Evolutionary conservation across 1,140 invertebrate genomes (phyloP).

Genomic region (Drosophila ercepeae): DNA sequence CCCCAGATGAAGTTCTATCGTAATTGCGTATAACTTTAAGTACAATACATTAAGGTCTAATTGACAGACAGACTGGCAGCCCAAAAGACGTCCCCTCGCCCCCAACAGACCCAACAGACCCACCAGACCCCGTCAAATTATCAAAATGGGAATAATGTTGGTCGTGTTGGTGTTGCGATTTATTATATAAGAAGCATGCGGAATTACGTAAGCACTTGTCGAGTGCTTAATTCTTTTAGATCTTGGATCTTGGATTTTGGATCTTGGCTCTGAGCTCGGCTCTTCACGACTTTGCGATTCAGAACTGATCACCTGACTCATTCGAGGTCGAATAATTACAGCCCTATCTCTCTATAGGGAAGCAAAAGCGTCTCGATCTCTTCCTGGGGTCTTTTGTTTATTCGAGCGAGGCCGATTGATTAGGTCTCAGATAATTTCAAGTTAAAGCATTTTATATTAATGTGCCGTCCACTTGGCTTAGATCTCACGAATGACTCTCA

Average conservation of each 20-base stretch:
- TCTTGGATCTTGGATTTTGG: slow-evolving; percentile 34
- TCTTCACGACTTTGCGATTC: slow-evolving; percentile 2
- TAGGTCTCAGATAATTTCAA: slow-evolving; percentile 14
- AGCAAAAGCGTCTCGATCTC: slow-evolving; percentile 13
- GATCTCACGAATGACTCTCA: background rate
- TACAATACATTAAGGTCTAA: slow-evolving; percentile 79
- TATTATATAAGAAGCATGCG: slow-evolving; percentile 57
- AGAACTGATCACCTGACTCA: slow-evolving; percentile 11
- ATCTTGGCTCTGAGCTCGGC: slow-evolving; percentile 25
- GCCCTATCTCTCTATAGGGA: slow-evolving; percentile 18
- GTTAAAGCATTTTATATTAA: slow-evolving; percentile 5
- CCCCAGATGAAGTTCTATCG: slow-evolving; percentile 66
- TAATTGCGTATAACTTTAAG: slow-evolving; percentile 77
- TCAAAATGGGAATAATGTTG: slow-evolving; percentile 42
- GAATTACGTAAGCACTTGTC: slow-evolving; percentile 74
- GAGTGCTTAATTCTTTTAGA: slow-evolving; percentile 49
- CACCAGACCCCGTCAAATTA: background rate
- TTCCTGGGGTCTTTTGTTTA: slow-evolving; percentile 30
- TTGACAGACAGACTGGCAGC: slow-evolving; percentile 75
- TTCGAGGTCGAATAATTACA: slow-evolving; percentile 25
- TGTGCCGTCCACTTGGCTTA: background rate
- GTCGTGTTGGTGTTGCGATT: slow-evolving; percentile 40
- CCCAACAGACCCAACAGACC: background rate
- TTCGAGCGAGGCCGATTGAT: slow-evolving; percentile 29
- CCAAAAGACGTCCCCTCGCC: slow-evolving; percentile 18